Evolutionary conservation across 2,113 vertebrate species (phyloP), one percentile per base, ranked within the genome.

Genomic region (Anseranas semipalmata): DNA sequence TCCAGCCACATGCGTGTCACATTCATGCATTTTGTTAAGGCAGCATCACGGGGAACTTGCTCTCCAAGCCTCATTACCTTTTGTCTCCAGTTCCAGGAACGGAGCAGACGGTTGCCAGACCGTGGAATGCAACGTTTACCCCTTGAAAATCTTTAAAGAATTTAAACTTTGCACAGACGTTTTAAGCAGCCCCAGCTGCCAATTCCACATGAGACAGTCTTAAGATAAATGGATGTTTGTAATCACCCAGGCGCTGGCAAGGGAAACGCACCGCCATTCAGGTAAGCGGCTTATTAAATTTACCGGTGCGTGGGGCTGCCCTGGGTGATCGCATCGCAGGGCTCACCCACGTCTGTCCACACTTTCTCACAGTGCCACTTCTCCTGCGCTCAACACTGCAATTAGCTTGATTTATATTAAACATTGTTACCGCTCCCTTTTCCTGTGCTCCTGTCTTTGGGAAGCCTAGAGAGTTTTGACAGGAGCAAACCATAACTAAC

Each of bases 11-110:
- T 25, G 41, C 59, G 1, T 91, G 94, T 87, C 94, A 39, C 95
- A 85, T 80, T 63, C 87, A 62, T 21, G 90, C 89, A 74, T 77
- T 65, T 92, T 12, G 3, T 65, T 21, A 71, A 56, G 24, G 71
- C 82, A 63, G 77, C 81, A 74, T 71, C 32, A 5, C 7, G 37
- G 77, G 95, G 89, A 97, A 70, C 90, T 77, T 6, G 9, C 85
- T 94, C 80, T 86, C 95, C 87, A 72, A 85, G 94, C 87, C 89
- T 93, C 95, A 71, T 93, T 97, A 94, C 94, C 78, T 95, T 96
- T 95, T 60, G 82, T 94, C 93, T 95, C 90, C 89, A 1, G 10
- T 22, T 85, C 90, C 82, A 80, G 95, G 82, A 96, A 56, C 11
- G 2, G 71, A 75, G 82, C 89, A 14, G 13, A 11, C 56, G 24